These are phyloP conservation scores for Clostera curtula DNA, from an alignment of 2,888 invertebrate genomes.

Conservation along the genomic window DNA sequence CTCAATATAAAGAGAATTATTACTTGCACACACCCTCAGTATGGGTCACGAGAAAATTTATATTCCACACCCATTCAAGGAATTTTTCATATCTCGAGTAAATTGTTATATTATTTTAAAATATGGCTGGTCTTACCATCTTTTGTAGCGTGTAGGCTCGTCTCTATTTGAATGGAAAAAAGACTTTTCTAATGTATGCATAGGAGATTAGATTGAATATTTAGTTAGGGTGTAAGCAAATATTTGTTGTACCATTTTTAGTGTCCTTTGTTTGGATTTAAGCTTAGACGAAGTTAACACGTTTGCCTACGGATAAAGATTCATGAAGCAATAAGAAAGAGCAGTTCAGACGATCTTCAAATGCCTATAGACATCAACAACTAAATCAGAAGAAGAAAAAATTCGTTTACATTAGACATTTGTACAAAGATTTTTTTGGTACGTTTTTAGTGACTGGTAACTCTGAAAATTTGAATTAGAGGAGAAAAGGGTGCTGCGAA, in stretches of 20 bases:
- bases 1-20: slow-evolving; percentile 71
- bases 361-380: too few relatives aligned
- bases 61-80: slow-evolving; percentile 41
- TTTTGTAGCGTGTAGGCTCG: slow-evolving; percentile 14
- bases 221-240: slow-evolving; percentile 33
- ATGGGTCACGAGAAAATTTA: slow-evolving; percentile 54
- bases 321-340: too few relatives aligned
- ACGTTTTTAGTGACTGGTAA: too few relatives aligned
- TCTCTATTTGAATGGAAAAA: slow-evolving; percentile 15
- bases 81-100: slow-evolving; percentile 55
- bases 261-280: slow-evolving; percentile 20
- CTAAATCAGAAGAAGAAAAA: too few relatives aligned
- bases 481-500: too few relatives aligned
- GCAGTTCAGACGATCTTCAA: too few relatives aligned
- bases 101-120: slow-evolving; percentile 51
- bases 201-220: slow-evolving; percentile 34
- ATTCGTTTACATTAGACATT: too few relatives aligned
- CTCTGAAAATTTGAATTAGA: too few relatives aligned
- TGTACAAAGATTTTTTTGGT: too few relatives aligned
- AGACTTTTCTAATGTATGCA: slow-evolving; percentile 24
- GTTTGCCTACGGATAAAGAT: too few relatives aligned
- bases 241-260: slow-evolving; percentile 31
- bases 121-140: slow-evolving; percentile 28
- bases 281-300: too few relatives aligned
- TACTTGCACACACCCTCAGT: slow-evolving; percentile 44